A percentile compares a stretch with the other conserved stretches of the same genome.
Conservation (phyloP, 2,113 vertebrate species). For the Tragelaphus buxtoni region DNA sequence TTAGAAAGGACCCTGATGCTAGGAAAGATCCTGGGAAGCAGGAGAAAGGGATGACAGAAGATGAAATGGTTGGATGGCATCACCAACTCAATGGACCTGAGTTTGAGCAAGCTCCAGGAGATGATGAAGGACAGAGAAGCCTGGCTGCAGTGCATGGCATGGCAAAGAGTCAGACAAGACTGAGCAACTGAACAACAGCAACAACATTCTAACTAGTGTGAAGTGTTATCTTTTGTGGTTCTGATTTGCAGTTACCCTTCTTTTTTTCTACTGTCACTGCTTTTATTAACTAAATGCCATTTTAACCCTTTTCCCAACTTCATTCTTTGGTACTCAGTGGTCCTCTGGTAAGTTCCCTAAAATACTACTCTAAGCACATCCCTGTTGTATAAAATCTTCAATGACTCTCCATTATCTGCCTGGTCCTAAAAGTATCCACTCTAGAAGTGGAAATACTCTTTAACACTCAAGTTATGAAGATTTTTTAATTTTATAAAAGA, state of each 20-base stretch:
- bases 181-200: background rate
- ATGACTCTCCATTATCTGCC: background rate
- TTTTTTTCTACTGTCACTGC: background rate
- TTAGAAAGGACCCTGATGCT: background rate
- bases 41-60: background rate
- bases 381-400: background rate
- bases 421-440: background rate
- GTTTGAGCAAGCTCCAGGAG: background rate
- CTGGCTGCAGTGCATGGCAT: background rate
- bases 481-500: background rate
- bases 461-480: background rate
- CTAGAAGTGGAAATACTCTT: background rate
- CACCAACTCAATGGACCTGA: background rate
- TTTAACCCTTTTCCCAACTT: background rate
- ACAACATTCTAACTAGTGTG: background rate
- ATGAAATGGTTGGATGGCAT: background rate
- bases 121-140: background rate
- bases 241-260: background rate
- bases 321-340: background rate
- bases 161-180: background rate
- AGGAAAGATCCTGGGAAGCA: background rate
- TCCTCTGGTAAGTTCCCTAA: background rate
- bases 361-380: background rate
- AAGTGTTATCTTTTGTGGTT: background rate
- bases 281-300: background rate